Conservation (phyloP, 1,140 invertebrate species). For the Lamellibrachia luymesi region DNA sequence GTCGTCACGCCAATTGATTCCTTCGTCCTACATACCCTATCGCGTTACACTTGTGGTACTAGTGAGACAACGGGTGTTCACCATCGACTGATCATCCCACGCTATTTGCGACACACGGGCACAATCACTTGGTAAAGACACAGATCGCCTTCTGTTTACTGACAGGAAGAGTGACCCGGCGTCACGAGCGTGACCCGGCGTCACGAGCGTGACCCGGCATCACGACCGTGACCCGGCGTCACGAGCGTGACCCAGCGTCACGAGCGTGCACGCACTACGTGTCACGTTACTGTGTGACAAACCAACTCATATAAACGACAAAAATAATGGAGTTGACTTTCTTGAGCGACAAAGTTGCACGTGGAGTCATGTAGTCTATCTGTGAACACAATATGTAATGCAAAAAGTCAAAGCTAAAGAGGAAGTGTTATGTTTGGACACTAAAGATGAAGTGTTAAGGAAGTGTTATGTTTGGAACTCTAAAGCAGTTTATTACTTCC, state of each 20-base stretch:
- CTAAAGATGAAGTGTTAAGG: not conserved
- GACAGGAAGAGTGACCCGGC: not conserved
- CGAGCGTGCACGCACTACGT: not conserved
- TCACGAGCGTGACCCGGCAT: not conserved
- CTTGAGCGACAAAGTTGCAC: too few species aligned
- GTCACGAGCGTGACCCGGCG: too few species aligned
- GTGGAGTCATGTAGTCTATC: not conserved
- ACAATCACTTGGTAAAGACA: not conserved
- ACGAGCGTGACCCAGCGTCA: not conserved
- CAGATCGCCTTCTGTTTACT: not conserved
- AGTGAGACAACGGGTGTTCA: not conserved
- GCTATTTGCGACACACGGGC: too few species aligned
- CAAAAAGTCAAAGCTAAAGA: not conserved
- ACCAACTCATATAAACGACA: not conserved
- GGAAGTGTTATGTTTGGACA: not conserved
- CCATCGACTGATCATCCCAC: not conserved
- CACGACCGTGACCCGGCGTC: not conserved
- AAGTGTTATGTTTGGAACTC: not conserved
- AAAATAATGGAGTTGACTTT: too few species aligned
- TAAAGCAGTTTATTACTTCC: not conserved
- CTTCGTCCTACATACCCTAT: not conserved
- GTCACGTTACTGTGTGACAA: not conserved
- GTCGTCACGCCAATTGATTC: not conserved
- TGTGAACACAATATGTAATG: too few species aligned
- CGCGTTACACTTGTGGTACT: not conserved